Base-by-base conservation (phyloP, 2,888 invertebrate genomes). In the Pheosia gnoma region DNA sequence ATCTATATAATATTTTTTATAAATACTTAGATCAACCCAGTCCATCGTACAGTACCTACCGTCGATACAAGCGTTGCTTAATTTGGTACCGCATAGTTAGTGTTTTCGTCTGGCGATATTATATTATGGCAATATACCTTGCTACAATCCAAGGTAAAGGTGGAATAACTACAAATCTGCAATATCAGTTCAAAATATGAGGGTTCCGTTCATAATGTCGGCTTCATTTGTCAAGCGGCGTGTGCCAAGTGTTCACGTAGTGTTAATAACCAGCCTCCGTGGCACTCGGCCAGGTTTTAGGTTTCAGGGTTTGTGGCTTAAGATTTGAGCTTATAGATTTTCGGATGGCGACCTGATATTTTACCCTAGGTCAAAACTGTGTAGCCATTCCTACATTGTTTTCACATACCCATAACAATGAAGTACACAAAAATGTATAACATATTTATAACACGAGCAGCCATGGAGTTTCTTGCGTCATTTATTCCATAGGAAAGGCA, bases 151-250 rank as follows among this genome's bases (percentile, higher is more conserved):
- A 51, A 25, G 51, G 51, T 51, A 49, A 49, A 13, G 56, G 57
- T 43, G 45, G 4, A 45, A 57, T 25, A 45, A 45, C 43, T 43
- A 45, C 25, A 45, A 36, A 4, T 13, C 45, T 10, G 55, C 39
- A 55, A 55, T 55, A 55, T 39, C 72, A 72, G 72, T 66, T 60
- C 69, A 68, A 76, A 77, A 78, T 79, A 76, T 79, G 80, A 74
- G 78, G 75, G 85, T 82, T 86, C 85, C 84, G 82, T 85, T 90
- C 88, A 90, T 90, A 89, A 87, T 83, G 81, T 81, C 80, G 79
- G 87, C 89, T 90, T 91, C 91, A 91, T 92, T 92, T 91, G 91
- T 92, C 91, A 90, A 81, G 72, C 77, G 79, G 80, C 81, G 82
- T 82, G 82, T 85, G 89, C 88, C 87, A 88, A 86, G 82, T 80